Conservation (phyloP, 2,888 invertebrate species). For the Octodonta nipae region DNA sequence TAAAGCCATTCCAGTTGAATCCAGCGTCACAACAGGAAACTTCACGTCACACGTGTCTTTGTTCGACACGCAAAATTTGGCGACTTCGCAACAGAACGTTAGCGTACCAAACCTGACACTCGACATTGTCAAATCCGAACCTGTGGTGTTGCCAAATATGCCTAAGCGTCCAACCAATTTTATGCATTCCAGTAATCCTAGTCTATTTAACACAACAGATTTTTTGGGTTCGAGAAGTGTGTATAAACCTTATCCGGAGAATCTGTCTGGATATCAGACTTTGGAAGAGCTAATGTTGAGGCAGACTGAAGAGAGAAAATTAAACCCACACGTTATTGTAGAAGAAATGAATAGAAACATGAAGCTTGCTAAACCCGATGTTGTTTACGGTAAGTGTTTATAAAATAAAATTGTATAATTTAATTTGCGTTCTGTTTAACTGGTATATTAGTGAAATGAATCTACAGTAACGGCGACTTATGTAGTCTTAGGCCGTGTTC, state of each 20-base stretch:
- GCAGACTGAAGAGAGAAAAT: slow-evolving; percentile 56
- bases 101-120: slow-evolving; percentile 31
- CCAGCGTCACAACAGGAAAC: slow-evolving; percentile 33
- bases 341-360: slow-evolving; percentile 26
- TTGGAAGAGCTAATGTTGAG: slow-evolving; percentile 69
- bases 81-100: slow-evolving; percentile 26
- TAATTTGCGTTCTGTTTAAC: too few species aligned
- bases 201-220: slow-evolving; percentile 47
- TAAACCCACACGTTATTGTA: slow-evolving; percentile 30
- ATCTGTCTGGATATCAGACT: slow-evolving; percentile 55
- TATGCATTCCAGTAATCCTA: slow-evolving; percentile 59
- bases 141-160: not conserved
- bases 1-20: slow-evolving; percentile 25
- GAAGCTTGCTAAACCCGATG: slow-evolving; percentile 40
- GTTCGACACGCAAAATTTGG: slow-evolving; percentile 23
- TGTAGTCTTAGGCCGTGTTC: too few species aligned
- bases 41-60: slow-evolving; percentile 34
- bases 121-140: slow-evolving; percentile 10
- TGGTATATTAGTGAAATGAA: too few species aligned
- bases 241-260: slow-evolving; percentile 39
- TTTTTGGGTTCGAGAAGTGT: slow-evolving; percentile 28
- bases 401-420: not conserved
- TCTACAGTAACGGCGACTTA: too few species aligned
- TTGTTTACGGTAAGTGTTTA: slow-evolving; percentile 38
- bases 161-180: slow-evolving; percentile 48